Base-by-base conservation (phyloP, 2,113 vertebrate genomes). In the Plecturocebus donacophilus region DNA sequence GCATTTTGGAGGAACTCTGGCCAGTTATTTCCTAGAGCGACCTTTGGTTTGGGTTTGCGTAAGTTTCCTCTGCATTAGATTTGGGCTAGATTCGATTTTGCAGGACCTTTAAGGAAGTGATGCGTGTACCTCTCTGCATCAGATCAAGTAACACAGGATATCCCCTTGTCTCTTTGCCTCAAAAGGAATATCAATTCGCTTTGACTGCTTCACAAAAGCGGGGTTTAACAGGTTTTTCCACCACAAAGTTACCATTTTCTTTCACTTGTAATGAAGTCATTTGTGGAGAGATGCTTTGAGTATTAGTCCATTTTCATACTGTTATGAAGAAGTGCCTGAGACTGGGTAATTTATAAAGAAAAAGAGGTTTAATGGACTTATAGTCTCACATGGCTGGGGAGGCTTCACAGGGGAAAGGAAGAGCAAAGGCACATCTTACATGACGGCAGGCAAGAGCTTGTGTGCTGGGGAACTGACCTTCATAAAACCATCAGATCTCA, bases 51-150 rank as follows among this genome's bases (percentile, higher is more conserved):
- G 8, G n/a, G 5, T 23, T 90, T 66, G 5, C 16, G 1, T 49
- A 13, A 20, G 3, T 0, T 10, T 16, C 19, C 2, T 17, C 27
- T 6, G 8, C 0, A 4, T n/a, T 14, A 14, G 11, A 32, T 14
- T 45, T 23, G 38, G 82, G 35, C 20, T n/a, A 13, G 21, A 27
- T 5, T 64, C 2, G 2, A 2, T 56, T 49, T 73, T 58, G n/a
- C 52, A 68, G 38, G 11, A n/a, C 32, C 1, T 0, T 19, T 40
- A 32, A 10, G 16, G 56, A 58, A 35, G 42, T 6, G 40, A 19
- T 5, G 10, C 45, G 32, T n/a, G 9, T 13, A 42, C n/a, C 38
- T n/a, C 25, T 49, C 4, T 40, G 32, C 17, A 9, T 38, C 3
- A 0, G 3, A 42, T 27, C 42, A 27, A 0, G 13, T 79, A 52